phyloP scores from a whole-genome alignment of 2,888 invertebrate genomes.

The Cybosia mesomella region DNA sequence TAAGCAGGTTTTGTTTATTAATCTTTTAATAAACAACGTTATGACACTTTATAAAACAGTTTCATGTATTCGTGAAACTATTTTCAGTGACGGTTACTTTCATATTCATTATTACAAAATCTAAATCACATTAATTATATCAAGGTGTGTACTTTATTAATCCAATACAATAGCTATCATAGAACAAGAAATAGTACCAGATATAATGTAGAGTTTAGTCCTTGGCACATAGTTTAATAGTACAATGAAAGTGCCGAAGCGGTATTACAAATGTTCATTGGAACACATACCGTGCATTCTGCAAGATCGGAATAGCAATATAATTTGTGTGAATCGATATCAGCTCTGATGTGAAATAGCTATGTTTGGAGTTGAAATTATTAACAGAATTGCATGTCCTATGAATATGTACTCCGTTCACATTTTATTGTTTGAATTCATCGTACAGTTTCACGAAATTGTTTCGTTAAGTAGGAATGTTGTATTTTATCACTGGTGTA shows the following conservation, averaged over 20 bases:
- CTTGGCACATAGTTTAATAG: slow-evolving; percentile 55
- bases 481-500: too few species aligned
- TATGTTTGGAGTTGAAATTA: slow-evolving; percentile 30
- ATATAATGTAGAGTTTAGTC: slow-evolving; percentile 29
- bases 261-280: slow-evolving; percentile 55
- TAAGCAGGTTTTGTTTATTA: too few species aligned
- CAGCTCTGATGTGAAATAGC: slow-evolving; percentile 26
- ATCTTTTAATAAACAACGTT: too few species aligned
- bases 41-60: too few species aligned
- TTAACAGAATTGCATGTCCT: slow-evolving; percentile 11
- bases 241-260: slow-evolving; percentile 54
- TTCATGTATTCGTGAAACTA: neutral
- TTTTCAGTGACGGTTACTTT: neutral
- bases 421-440: neutral
- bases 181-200: slow-evolving; percentile 7
- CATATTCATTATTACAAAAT: neutral
- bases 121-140: neutral
- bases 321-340: slow-evolving; percentile 48
- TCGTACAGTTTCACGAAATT: neutral
- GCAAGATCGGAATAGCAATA: slow-evolving; percentile 53
- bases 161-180: slow-evolving; percentile 1
- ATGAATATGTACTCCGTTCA: too few species aligned
- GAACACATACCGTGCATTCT: slow-evolving; percentile 63
- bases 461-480: too few species aligned
- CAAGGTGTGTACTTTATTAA: neutral